phyloP scores from a whole-genome alignment of 1,140 invertebrate species.

The Hirudo medicinalis region DNA sequence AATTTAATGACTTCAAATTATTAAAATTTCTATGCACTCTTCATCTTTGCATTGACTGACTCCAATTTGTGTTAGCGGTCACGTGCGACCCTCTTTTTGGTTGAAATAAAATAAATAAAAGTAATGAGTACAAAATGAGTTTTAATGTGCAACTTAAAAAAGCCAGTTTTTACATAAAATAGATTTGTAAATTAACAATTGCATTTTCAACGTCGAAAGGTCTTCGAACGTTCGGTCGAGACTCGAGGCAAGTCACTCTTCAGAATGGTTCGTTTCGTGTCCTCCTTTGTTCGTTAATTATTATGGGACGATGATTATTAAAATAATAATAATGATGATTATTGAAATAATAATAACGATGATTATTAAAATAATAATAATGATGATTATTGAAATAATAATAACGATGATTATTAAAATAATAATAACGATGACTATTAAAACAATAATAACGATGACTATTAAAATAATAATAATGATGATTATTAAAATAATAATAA shows the following conservation, averaged over 20 bases:
- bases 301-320: too few relatives aligned
- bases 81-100: too few relatives aligned
- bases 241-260: slow-evolving; percentile 77
- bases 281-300: background rate
- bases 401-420: background rate
- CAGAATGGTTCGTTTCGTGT: slow-evolving; percentile 52
- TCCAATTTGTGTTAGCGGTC: too few relatives aligned
- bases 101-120: too few relatives aligned
- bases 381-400: background rate
- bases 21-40: too few relatives aligned
- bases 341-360: slow-evolving; percentile 7
- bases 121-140: too few relatives aligned
- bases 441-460: background rate
- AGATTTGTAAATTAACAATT: background rate
- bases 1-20: too few relatives aligned
- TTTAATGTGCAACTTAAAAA: too few relatives aligned
- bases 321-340: background rate
- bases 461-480: background rate
- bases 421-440: too few relatives aligned
- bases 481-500: slow-evolving; percentile 4
- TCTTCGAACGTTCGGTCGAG: slow-evolving; percentile 63
- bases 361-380: too few relatives aligned
- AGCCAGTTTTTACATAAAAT: background rate
- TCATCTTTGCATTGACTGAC: too few relatives aligned
- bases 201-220: slow-evolving; percentile 48